A percentile compares a stretch with the other conserved stretches of the same genome.
These are phyloP conservation scores for Gallinago undulata DNA, from an alignment of 2,113 vertebrate species.

Conservation along the genomic window DNA sequence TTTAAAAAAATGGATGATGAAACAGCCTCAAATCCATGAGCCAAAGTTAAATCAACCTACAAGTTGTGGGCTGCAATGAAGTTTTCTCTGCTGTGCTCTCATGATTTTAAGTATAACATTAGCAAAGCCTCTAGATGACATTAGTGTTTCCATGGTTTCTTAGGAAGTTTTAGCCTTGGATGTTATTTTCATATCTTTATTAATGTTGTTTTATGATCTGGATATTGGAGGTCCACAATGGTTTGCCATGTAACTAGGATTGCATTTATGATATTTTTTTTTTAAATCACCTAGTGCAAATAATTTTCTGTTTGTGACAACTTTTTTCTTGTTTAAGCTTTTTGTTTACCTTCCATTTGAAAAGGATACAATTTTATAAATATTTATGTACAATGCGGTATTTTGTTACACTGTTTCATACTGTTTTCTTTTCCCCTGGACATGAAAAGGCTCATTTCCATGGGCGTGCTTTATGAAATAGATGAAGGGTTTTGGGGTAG, in stretches of 20 bases:
- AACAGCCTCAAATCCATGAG: neutral
- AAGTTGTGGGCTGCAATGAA: neutral
- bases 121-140: neutral
- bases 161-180: neutral
- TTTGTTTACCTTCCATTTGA: neutral
- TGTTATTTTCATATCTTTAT: neutral
- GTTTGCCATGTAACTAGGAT: neutral
- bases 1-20: neutral
- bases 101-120: neutral
- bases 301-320: neutral
- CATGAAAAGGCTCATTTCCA: accelerated
- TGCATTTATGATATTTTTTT: neutral
- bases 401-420: neutral
- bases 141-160: neutral
- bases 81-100: neutral
- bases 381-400: neutral
- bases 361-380: neutral
- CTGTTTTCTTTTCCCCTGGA: neutral
- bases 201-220: neutral
- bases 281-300: neutral
- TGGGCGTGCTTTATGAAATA: neutral
- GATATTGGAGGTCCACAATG: neutral
- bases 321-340: neutral
- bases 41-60: neutral
- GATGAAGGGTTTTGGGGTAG: neutral